These are phyloP conservation scores for Actinia tenebrosa DNA, from an alignment of 64 coral and sea anemone genomes.

Conservation along the genomic window DNA sequence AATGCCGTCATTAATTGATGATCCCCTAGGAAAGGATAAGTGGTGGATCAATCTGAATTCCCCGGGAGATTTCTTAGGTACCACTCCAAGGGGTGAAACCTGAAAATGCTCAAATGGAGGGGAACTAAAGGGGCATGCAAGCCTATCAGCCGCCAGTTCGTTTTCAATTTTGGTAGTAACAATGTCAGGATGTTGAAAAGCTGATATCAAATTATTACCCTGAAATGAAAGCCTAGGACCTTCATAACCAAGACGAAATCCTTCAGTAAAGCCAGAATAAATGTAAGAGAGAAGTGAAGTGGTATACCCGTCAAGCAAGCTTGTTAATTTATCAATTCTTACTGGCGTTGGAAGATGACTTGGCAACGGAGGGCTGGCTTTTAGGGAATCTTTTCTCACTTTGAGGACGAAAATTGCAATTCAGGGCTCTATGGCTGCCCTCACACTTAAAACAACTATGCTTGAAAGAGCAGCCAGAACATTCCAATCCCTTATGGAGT, in stretches of 20 bases:
- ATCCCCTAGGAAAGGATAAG: slow-evolving; percentile 17
- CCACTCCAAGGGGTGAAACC: slow-evolving; percentile 7
- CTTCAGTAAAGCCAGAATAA: neutral
- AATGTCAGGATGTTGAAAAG: slow-evolving; percentile 15
- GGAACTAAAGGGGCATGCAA: slow-evolving; percentile 27
- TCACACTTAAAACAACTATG: neutral
- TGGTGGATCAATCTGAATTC: slow-evolving; percentile 31
- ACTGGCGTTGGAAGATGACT: slow-evolving; percentile 21
- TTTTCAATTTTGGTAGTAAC: slow-evolving; percentile 28
- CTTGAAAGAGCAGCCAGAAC: neutral
- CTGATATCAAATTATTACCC: slow-evolving; percentile 14
- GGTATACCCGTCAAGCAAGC: no score
- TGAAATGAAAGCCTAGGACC: slow-evolving; percentile 2
- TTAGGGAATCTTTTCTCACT: neutral
- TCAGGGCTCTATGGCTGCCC: neutral
- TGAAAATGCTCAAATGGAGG: slow-evolving; percentile 30
- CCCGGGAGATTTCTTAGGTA: slow-evolving; percentile 15
- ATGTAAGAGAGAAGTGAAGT: neutral
- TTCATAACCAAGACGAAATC: neutral
- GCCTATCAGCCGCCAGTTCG: neutral
- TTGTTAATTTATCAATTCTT: slow-evolving; percentile 18
- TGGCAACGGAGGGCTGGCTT: neutral
- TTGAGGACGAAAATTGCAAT: neutral
- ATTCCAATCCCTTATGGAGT: neutral
- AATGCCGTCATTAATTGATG: slow-evolving; percentile 26